Evolutionary conservation across 1,140 invertebrate genomes (phyloP), one percentile per base, ranked within the genome.

Genomic region (Acromyrmex charruanus): DNA sequence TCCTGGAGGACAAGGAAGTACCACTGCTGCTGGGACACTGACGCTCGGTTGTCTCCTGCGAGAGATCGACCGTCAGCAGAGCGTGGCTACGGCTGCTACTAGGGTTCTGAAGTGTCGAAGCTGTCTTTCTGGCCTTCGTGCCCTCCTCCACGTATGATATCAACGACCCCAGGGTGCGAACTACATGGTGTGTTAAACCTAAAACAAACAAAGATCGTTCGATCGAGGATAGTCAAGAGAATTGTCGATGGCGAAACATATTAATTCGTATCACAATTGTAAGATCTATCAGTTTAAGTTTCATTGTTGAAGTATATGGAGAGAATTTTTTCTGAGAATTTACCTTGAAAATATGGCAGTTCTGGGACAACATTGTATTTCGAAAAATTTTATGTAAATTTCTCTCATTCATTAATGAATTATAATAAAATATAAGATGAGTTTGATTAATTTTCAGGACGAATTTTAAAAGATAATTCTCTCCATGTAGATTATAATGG

Each of bases 101-200:
- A 28, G 91, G 91, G 61, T 94, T 94, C 59, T 94, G 93, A 59
- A 92, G 74, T 25, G 93, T 94, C n/a, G 93, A 92, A 6, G 93
- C 93, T 88, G 93, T 94, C 86, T 93, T 94, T 44, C 93, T 88
- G n/a, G 93, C 93, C 84, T 79, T 93, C 1, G 91, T 92, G 16
- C 93, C 93, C 72, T 94, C 93, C 68, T 94, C 93, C 68, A 94
- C 90, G 59, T 92, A 93, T 74, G 93, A 94, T 92, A 94, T 94
- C 90, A 94, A 94, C 88, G 93, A 93, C 9, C 87, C 91, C 91
- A 94, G 86, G 16, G 77, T 93, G 59, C 65, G 80, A 44, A 93
- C 93, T 71, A 86, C 87, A 87, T 93, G 92, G 53, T 91, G 93
- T 12, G 93, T 94, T 59, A 94, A 72, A 61, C 93, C 93, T 94